Evolutionary conservation across 2,113 vertebrate species (phyloP), one percentile per base, ranked within the genome.

Genomic region (Alouatta palliata): DNA sequence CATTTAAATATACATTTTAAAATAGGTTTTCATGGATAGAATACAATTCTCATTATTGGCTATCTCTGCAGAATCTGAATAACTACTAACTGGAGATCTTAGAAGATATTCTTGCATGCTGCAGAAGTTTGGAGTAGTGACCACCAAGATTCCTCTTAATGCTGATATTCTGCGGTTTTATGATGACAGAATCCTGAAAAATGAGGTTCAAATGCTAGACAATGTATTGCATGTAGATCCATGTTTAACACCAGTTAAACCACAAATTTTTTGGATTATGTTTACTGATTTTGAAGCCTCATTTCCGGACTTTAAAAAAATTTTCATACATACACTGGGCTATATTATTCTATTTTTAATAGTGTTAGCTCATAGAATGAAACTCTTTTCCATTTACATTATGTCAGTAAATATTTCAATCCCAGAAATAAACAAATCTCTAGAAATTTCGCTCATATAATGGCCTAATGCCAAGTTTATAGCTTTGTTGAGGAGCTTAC

Each of bases 381-480:
- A 77, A 75, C 3, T 75, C 88, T 49, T 88, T 91, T 2, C 8
- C 37, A 88, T 79, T 80, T 89, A 90, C 32, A 89, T 91, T 93
- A 91, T 80, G 75, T 89, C n/a, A 37, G 23, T 93, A 47, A 92
- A 23, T 96, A 93, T 82, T 94, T 94, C 54, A 94, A 88, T 88
- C 19, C 61, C n/a, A 81, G 40, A 4, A 81, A 88, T 64, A 94
- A 95, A 96, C 47, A 95, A 66, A 94, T 88, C 61, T 89, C 32
- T 93, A 75, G 35, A 61, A 87, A 70, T 68, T 95, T 92, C 87
- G 45, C n/a, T 95, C 54, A 27, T 47, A 37, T 79, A 61, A 95
- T 81, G 40, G 58, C 61, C 84, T 61, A 79, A 80, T 75, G 43
- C 52, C 86, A 94, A 45, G 35, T 82, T 84, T 68, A 56, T 35